Base-by-base conservation (phyloP, 2,888 invertebrate genomes). In the Apodemia zela region DNA sequence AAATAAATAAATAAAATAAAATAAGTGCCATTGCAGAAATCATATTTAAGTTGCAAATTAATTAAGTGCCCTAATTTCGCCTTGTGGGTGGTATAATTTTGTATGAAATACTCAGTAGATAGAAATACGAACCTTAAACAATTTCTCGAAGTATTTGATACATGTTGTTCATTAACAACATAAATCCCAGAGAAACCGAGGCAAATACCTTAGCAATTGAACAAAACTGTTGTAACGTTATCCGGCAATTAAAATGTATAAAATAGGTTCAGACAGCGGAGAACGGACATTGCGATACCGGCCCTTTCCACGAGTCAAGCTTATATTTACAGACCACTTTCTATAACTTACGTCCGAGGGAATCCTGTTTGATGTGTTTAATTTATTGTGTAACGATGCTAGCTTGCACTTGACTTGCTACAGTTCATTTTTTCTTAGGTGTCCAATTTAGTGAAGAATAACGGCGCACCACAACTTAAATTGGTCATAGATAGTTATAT, bases 331-430 rank as follows among this genome's bases (percentile, higher is more conserved):
- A 69, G 70, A 66, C 69, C 63, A 74, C 74, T 74, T 72, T 72
- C 69, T 69, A 70, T 67, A 68, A 72, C 74, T 74, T n/a, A 77
- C 75, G 76, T 77, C 76, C 77, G 78, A 76, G 75, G 75, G 78
- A 80, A 79, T 77, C 69, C n/a, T n/a, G n/a, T n/a, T n/a, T 58
- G 69, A 66, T 67, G 65, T 68, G 68, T 70, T 74, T 66, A 69
- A 74, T 76, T 74, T 72, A 73, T 82, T 82, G 72, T 75, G 67
- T 73, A 81, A 84, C 69, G 63, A 64, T 65, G 68, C 72, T 67
- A 68, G 68, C 61, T 54, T 60, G 62, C 59, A 42, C 18, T n/a
- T 62, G 38, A 13, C 38, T 60, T 42, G 57, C 33, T 61, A 61
- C 15, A 33, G 2, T n/a, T n/a, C n/a, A n/a, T n/a, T n/a, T n/a